A percentile compares a stretch with the other conserved stretches of the same genome.
Conservation (phyloP, 2,113 vertebrate genomes). For the Callocephalon fimbriatum region DNA sequence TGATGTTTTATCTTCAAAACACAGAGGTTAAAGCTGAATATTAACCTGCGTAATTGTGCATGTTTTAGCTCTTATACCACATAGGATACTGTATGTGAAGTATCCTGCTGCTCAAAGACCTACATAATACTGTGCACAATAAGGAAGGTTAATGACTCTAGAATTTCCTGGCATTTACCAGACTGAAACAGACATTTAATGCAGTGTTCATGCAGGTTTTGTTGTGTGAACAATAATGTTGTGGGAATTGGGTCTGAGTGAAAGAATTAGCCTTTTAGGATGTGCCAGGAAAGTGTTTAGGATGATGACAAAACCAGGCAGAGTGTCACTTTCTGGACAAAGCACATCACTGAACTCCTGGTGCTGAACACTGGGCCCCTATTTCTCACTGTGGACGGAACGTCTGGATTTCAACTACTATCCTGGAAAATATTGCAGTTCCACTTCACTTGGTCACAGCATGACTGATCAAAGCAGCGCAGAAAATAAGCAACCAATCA, state of each 20-base stretch:
- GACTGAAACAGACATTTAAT: background rate
- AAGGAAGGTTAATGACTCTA: conserved; percentile 2
- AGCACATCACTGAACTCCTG: background rate
- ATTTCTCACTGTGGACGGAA: background rate
- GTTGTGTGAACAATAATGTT: background rate
- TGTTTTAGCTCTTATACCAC: background rate
- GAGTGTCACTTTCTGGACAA: background rate
- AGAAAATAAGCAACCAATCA: background rate
- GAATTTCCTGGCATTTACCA: background rate
- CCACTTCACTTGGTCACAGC: background rate
- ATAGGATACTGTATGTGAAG: background rate
- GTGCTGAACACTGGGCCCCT: background rate
- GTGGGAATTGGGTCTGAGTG: background rate
- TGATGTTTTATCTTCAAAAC: background rate
- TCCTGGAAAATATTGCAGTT: background rate
- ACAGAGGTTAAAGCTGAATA: conserved; percentile 6
- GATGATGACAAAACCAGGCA: background rate
- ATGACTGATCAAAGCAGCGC: background rate
- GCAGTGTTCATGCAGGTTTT: conserved; percentile 3
- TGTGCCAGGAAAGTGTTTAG: background rate
- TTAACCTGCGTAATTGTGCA: background rate
- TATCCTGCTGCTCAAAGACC: conserved; percentile 15
- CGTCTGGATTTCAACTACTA: background rate
- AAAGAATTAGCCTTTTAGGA: background rate
- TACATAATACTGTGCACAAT: background rate